Evolutionary conservation across 2,113 vertebrate species (phyloP), one percentile per base, ranked within the genome.

Genomic region (Trinectes maculatus): DNA sequence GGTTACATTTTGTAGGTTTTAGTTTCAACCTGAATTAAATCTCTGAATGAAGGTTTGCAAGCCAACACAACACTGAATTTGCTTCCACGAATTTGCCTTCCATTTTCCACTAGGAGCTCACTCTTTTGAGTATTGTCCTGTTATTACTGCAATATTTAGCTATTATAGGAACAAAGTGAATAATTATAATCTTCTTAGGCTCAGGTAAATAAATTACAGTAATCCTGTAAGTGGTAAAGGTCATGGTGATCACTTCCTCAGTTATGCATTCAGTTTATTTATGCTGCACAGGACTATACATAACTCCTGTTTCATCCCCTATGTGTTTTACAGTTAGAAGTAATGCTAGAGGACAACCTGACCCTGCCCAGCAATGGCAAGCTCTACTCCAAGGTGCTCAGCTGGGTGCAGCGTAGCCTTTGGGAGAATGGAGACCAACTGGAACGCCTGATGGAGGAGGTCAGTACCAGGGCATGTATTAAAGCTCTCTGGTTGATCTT

Each of bases 311-410:
- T 34, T 57, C 19, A n/a, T 15, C 2, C 5, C 21, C n/a, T 52
- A 7, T 77, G 74, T 84, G 48, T 85, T 74, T 66, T 87, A 42
- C 88, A 99, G 98, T 92, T 99, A 90, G 98, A 99, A 94, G 95
- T 99, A 81, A 95, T 98, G 93, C 94, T 99, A 66, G 98, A 98
- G 93, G 97, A 99, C 88, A 97, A 95, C 89, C 92, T 96, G 80
- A 93, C 92, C 56, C 93, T 99, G 85, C 98, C 98, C 84, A 97
- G 95, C 91, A 99, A 99, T 37, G 97, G 96, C 87, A 99, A 98
- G 91, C 87, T 99, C 64, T 99, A 98, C 86, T 95, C 96, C 44
- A 99, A 99, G 93, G 96, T 99, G 93, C 96, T 99, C 86, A 96
- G 92, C 93, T 99, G 98, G 98, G 96, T 99, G 77, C 98, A 99